These are phyloP conservation scores for Caenorhabditis inopinata DNA, from an alignment of 1,140 invertebrate species.

Conservation along the genomic window DNA sequence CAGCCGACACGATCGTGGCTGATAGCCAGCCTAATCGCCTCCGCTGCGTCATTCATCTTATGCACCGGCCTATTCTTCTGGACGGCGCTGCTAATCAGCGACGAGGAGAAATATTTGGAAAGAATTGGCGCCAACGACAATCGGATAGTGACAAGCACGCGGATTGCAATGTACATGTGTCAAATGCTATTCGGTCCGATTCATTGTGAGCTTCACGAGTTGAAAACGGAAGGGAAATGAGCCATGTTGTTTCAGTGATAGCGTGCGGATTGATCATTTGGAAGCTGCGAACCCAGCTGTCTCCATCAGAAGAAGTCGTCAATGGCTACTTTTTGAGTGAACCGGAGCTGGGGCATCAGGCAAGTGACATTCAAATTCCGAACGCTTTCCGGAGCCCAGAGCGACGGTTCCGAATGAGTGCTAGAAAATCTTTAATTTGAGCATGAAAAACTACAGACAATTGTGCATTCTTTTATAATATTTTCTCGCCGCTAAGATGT, in stretches of 20 bases:
- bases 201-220: slow-evolving; percentile 49
- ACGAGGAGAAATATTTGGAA: slow-evolving; percentile 54
- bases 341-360: slow-evolving; percentile 57
- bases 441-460: no score
- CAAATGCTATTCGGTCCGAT: slow-evolving; percentile 60
- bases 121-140: slow-evolving; percentile 53
- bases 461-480: no score
- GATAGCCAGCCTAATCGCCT: slow-evolving; percentile 50
- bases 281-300: slow-evolving; percentile 44
- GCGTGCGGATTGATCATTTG: background rate
- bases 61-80: slow-evolving; percentile 56
- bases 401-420: no score
- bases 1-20: slow-evolving; percentile 52
- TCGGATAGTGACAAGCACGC: slow-evolving; percentile 60
- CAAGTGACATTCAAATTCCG: no score
- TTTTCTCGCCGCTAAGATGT: no score
- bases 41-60: slow-evolving; percentile 50
- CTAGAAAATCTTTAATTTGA: no score
- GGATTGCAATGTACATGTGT: slow-evolving; percentile 63
- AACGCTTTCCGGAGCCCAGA: no score
- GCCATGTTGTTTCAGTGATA: slow-evolving; percentile 5
- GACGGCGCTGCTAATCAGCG: slow-evolving; percentile 59
- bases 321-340: slow-evolving; percentile 59
- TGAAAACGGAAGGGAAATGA: background rate
- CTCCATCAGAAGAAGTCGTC: slow-evolving; percentile 49